Conservation (phyloP, 1,140 invertebrate species). For the Anoplophora glabripennis region DNA sequence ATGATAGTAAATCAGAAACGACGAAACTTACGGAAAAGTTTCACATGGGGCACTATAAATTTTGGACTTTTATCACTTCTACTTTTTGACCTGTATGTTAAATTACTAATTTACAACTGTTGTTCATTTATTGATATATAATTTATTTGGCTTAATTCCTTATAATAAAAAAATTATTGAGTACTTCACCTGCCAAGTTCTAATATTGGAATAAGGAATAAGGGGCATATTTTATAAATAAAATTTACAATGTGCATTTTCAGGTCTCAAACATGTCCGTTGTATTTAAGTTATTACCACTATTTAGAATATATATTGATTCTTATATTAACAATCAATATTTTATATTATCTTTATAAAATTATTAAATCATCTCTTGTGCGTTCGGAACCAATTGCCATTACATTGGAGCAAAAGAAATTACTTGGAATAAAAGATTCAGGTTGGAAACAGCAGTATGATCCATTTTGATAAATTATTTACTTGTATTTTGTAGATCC, state of each 20-base stretch:
- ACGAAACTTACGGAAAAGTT: conserved; percentile 24
- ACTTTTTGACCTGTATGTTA: conserved; percentile 44
- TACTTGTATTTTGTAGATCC: conserved; percentile 26
- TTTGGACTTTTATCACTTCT: conserved; percentile 32
- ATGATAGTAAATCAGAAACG: conserved; percentile 33
- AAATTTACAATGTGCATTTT: conserved; percentile 22
- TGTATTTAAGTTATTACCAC: conserved; percentile 35
- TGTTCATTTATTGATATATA: conserved; percentile 6
- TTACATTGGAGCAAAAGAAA: conserved; percentile 46
- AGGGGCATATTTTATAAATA: too few relatives aligned
- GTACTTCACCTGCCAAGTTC: too few relatives aligned
- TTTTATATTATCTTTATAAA: conserved; percentile 48
- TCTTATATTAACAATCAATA: conserved; percentile 44
- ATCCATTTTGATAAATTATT: neutral
- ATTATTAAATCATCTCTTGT: conserved; percentile 45
- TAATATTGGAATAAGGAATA: too few relatives aligned
- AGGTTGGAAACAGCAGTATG: conserved; percentile 19
- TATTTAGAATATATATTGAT: conserved; percentile 45
- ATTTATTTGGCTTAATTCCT: neutral
- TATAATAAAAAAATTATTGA: too few relatives aligned
- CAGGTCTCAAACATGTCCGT: conserved; percentile 36
- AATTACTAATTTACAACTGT: too few relatives aligned
- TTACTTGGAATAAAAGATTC: conserved; percentile 46
- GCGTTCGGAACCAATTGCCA: conserved; percentile 37
- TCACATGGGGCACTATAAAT: conserved; percentile 42